These are phyloP conservation scores for Mesorhabditis sp. DNA, from an alignment of 2,888 invertebrate species.

Conservation along the genomic window DNA sequence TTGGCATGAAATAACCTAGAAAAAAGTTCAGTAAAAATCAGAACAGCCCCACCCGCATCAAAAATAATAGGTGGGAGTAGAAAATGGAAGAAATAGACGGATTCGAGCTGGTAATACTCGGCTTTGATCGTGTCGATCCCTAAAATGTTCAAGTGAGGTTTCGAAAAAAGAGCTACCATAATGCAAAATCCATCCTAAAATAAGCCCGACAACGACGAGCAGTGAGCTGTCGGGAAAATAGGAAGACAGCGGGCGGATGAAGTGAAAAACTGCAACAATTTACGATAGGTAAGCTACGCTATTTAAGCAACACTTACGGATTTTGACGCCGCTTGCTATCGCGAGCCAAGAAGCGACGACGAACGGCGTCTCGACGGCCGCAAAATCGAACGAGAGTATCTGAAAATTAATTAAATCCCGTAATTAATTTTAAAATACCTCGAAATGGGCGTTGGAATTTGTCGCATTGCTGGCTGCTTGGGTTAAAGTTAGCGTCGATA, in stretches of 20 bases:
- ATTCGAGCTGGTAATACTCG: constrained; percentile 25
- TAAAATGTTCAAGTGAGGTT: neutral
- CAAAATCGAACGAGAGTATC: neutral
- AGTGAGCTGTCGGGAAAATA: constrained; percentile 91
- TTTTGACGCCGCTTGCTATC: neutral
- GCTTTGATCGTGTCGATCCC: constrained; percentile 3
- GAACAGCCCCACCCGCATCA: constrained; percentile 69
- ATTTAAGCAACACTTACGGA: neutral
- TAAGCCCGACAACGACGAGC: constrained; percentile 87
- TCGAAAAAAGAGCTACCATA: neutral
- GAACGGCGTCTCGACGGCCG: constrained; percentile 3
- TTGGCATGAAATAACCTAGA: constrained; percentile 94
- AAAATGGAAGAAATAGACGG: constrained; percentile 91
- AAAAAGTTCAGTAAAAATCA: neutral
- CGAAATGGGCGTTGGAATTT: too few relatives aligned
- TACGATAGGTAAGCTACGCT: neutral
- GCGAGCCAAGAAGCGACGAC: constrained; percentile 1
- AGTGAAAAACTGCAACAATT: constrained; percentile 22
- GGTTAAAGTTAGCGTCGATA: too few relatives aligned
- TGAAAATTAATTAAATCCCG: neutral
- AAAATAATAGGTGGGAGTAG: constrained; percentile 96
- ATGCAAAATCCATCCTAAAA: constrained; percentile 56
- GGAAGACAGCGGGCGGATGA: constrained; percentile 29
- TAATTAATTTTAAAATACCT: too few relatives aligned
- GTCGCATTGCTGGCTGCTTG: too few relatives aligned